Base-by-base conservation (phyloP, 2,888 invertebrate genomes). In the Exephanes ischioxanthus region DNA sequence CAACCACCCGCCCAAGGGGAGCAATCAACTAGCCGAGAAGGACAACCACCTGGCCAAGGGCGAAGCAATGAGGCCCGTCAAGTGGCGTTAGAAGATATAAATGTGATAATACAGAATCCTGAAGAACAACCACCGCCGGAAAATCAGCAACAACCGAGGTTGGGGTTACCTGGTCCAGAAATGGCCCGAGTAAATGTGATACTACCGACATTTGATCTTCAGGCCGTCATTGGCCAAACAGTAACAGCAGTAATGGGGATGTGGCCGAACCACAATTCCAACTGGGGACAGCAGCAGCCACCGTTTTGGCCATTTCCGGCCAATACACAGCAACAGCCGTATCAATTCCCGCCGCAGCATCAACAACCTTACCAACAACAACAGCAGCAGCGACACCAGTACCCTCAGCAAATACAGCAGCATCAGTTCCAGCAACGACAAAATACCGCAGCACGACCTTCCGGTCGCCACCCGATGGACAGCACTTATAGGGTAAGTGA, bases 131-230 rank as follows among this genome's bases (percentile, higher is more conserved):
- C 6, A 37, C 86, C 6, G 81, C 48, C 41, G 87, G 86, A 79
- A 30, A 30, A 87, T 37, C 48, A 85, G 63, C 26, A 67, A 84
- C 16, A 16, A n/a, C n/a, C 53, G n/a, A n/a, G n/a, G n/a, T n/a
- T n/a, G n/a, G n/a, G n/a, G n/a, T n/a, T n/a, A n/a, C n/a, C n/a
- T n/a, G n/a, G n/a, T n/a, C n/a, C n/a, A n/a, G n/a, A n/a, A n/a
- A n/a, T n/a, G n/a, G n/a, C n/a, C n/a, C n/a, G n/a, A n/a, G n/a
- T n/a, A n/a, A n/a, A n/a, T n/a, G n/a, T n/a, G n/a, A n/a, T n/a
- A n/a, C n/a, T 0, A 19, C 53, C 5, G 1, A 0, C 16, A 53
- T n/a, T 53, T 3, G 58, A 58, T 9, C 4, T 58, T 6, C 58
- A 58, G 26, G 58, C 22, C 9, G 7, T 19, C 26, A 22, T 58